phyloP scores from a whole-genome alignment of 2,888 invertebrate genomes.

The Sisyra nigra region DNA sequence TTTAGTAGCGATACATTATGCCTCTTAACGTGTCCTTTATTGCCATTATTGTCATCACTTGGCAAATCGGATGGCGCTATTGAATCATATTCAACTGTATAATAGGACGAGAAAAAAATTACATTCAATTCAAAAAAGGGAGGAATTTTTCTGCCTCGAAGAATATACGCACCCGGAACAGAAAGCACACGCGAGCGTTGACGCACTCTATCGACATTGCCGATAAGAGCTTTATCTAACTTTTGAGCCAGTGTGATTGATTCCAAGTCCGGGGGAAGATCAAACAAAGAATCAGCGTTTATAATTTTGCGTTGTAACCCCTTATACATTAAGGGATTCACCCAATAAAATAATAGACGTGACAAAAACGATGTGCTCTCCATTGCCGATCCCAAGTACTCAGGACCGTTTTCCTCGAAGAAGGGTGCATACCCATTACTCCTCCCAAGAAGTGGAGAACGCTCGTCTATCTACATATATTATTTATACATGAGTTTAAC shows the following conservation, averaged over 20 bases:
- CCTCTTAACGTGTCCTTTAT: slow-evolving; percentile 13
- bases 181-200: neutral
- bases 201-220: slow-evolving; percentile 27
- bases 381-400: slow-evolving; percentile 66
- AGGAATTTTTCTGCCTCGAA: neutral
- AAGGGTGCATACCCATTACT: slow-evolving; percentile 36
- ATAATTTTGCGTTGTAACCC: slow-evolving; percentile 56
- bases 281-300: slow-evolving; percentile 67
- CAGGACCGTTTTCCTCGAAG: slow-evolving; percentile 42
- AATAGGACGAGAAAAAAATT: slow-evolving; percentile 9
- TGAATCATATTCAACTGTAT: too few relatives aligned
- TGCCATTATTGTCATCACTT: too few relatives aligned
- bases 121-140: slow-evolving; percentile 5
- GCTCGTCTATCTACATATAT: slow-evolving; percentile 33
- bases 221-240: slow-evolving; percentile 38
- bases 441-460: slow-evolving; percentile 36
- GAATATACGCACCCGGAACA: neutral
- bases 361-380: slow-evolving; percentile 55
- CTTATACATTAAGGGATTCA: slow-evolving; percentile 66
- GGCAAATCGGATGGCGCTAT: too few relatives aligned
- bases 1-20: slow-evolving; percentile 39
- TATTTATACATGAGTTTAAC: too few relatives aligned
- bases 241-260: slow-evolving; percentile 42
- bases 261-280: slow-evolving; percentile 51
- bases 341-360: slow-evolving; percentile 75